Percentiles rank a stretch among this genome's conserved stretches.
These are phyloP conservation scores for Sminthurides bifidus DNA, from an alignment of 1,140 invertebrate species.

Conservation along the genomic window DNA sequence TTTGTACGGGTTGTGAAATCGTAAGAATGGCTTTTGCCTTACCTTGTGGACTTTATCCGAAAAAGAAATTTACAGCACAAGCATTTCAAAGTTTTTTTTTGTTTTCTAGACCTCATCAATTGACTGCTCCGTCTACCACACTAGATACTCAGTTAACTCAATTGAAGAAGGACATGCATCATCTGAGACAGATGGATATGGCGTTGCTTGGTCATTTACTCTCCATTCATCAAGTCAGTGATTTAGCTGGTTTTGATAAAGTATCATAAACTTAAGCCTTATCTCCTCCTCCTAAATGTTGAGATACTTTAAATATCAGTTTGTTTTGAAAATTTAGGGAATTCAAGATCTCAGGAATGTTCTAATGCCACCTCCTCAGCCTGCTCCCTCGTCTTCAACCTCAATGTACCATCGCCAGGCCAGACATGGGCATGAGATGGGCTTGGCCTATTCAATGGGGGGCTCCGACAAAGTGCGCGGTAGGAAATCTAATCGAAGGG, in stretches of 20 bases:
- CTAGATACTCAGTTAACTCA: conserved; percentile 27
- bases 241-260: background rate
- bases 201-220: conserved; percentile 28
- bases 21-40: conserved; percentile 15
- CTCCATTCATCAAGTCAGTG: conserved; percentile 26
- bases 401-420: conserved; percentile 10
- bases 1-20: conserved; percentile 31
- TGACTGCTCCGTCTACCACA: conserved; percentile 7
- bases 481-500: conserved; percentile 8
- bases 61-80: too few relatives aligned
- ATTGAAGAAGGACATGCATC: conserved; percentile 29
- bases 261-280: background rate
- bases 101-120: background rate
- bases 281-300: background rate
- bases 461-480: background rate
- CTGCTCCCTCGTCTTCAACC: conserved; percentile 21
- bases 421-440: conserved; percentile 5
- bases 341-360: conserved; percentile 30
- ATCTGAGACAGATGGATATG: conserved; percentile 30
- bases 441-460: conserved; percentile 7
- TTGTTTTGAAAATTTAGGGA: conserved; percentile 17
- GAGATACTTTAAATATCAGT: background rate
- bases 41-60: too few relatives aligned
- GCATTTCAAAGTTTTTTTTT: too few relatives aligned
- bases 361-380: conserved; percentile 27